A percentile compares a stretch with the other conserved stretches of the same genome.
These are phyloP conservation scores for Tragelaphus eurycerus DNA, from an alignment of 2,797 vertebrate species.

Conservation along the genomic window DNA sequence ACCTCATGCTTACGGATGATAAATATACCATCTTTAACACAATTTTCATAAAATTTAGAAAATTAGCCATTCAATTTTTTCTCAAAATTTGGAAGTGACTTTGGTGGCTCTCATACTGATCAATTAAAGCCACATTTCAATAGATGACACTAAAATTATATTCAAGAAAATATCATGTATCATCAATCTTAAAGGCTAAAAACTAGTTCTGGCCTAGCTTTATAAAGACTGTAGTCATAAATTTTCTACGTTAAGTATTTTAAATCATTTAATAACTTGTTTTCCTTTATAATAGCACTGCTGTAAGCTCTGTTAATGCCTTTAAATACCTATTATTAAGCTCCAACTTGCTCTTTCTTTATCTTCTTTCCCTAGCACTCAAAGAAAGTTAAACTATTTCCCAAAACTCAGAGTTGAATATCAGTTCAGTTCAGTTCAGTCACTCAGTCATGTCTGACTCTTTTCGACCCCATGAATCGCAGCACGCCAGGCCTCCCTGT, in stretches of 20 bases:
- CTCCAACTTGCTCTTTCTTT: conserved; percentile 10
- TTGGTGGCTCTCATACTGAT: neutral
- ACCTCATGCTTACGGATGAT: neutral
- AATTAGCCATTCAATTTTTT: conserved; percentile 4
- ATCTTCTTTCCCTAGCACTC: neutral
- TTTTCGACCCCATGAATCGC: too few species aligned
- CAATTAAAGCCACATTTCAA: conserved; percentile 29
- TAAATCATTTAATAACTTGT: neutral
- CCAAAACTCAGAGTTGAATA: conserved; percentile 3
- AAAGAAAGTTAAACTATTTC: conserved; percentile 23
- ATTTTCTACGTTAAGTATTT: conserved; percentile 36
- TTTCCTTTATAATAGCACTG: neutral
- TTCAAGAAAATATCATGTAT: neutral
- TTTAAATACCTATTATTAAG: conserved; percentile 37
- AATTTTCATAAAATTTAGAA: conserved; percentile 29
- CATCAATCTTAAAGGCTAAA: conserved; percentile 15
- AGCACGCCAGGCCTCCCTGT: too few species aligned
- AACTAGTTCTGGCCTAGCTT: conserved; percentile 1
- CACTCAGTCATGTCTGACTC: too few species aligned
- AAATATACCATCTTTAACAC: neutral
- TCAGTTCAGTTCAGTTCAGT: too few species aligned
- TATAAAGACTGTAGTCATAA: neutral
- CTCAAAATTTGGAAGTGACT: conserved; percentile 34
- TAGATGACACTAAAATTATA: neutral
- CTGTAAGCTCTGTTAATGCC: neutral